Percentiles rank a stretch among this genome's conserved stretches.
Evolutionary conservation across 2,797 vertebrate species (phyloP).

Genomic region (Momotus momota): DNA sequence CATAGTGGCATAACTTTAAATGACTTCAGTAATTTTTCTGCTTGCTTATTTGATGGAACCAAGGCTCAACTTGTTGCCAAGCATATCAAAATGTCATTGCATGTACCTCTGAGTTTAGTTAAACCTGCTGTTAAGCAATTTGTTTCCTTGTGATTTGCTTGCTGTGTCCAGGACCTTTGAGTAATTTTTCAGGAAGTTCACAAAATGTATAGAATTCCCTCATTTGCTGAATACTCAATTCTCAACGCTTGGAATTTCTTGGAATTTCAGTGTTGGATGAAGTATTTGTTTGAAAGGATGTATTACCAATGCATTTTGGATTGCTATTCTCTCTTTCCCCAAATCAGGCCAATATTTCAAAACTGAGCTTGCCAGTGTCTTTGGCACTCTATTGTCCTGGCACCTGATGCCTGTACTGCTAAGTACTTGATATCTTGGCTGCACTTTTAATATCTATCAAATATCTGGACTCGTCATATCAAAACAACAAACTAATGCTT

Average conservation of each 20-base stretch:
- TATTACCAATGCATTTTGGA: neutral
- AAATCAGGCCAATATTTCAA: neutral
- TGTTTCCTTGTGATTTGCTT: neutral
- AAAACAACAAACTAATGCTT: conserved; percentile 27
- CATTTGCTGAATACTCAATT: neutral
- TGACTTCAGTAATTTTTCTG: neutral
- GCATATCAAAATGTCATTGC: neutral
- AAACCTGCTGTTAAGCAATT: neutral
- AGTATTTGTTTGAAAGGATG: neutral
- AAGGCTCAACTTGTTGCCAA: neutral
- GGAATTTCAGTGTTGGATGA: neutral
- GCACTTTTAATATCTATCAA: conserved; percentile 2
- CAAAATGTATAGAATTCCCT: neutral
- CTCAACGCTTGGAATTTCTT: neutral
- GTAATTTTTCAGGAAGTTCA: neutral
- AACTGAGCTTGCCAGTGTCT: neutral
- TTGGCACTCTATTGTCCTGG: conserved; percentile 6
- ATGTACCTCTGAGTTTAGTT: neutral
- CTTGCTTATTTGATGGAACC: neutral
- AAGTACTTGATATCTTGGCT: conserved; percentile 56
- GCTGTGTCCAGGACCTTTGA: neutral
- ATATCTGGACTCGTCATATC: neutral
- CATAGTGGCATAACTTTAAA: neutral
- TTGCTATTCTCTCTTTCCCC: neutral
- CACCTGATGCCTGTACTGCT: neutral